A percentile compares a stretch with the other conserved stretches of the same genome.
These are phyloP conservation scores for Uria aalge DNA, from an alignment of 2,113 vertebrate genomes.

Conservation along the genomic window DNA sequence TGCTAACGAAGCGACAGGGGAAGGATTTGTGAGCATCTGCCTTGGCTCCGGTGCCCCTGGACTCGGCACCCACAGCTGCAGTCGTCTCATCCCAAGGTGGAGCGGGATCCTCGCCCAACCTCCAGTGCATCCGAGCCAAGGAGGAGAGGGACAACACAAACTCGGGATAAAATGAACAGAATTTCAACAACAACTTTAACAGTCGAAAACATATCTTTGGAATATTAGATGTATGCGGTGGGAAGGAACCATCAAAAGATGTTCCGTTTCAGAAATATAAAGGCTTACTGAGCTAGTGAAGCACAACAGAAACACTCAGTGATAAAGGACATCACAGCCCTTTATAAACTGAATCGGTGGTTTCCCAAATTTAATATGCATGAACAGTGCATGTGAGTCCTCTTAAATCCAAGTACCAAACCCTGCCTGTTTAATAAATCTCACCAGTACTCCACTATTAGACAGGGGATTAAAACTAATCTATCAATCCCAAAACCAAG, in stretches of 20 bases:
- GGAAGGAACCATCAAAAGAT: constrained; percentile 29
- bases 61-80: background rate
- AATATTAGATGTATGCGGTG: constrained; percentile 40
- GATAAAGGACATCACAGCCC: constrained; percentile 70
- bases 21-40: background rate
- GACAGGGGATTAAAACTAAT: constrained; percentile 86
- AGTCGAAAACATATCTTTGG: background rate
- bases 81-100: background rate
- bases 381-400: constrained; percentile 73
- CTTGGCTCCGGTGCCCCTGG: too few relatives aligned
- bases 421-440: constrained; percentile 81
- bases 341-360: constrained; percentile 70
- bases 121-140: background rate
- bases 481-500: constrained; percentile 84
- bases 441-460: constrained; percentile 82
- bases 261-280: constrained; percentile 59
- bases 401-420: constrained; percentile 81
- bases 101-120: background rate
- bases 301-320: constrained; percentile 65
- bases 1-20: background rate
- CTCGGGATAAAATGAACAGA: background rate
- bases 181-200: constrained; percentile 25
- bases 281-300: constrained; percentile 52
- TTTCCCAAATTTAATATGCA: constrained; percentile 78
- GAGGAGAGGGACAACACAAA: background rate